Evolutionary conservation across 2,888 invertebrate genomes (phyloP), one percentile per base, ranked within the genome.

Genomic region (Meiosimyza platycephala): DNA sequence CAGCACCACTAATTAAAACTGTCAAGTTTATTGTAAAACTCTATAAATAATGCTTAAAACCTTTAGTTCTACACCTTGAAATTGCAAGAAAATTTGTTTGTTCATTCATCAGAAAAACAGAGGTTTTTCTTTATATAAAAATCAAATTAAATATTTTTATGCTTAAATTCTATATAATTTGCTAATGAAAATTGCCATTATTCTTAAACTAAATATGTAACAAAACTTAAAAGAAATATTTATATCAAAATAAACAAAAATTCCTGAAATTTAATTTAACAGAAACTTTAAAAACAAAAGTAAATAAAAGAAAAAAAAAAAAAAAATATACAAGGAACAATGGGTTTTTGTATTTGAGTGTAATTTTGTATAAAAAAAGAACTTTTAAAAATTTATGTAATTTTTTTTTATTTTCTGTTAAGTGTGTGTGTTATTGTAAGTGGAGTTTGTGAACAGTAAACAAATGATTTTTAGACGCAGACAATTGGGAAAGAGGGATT

Each of bases 381-480:
- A 72, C 57, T 73, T 57, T 59, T 22, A 28, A 13, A 55, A 55
- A 15, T 15, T 64, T 6, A 60, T 40, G 22, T 55, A n/a, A 9
- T 55, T 50, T 62, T 55, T 50, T 62, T 72, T 65, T 59, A 60
- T 62, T 66, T 65, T 22, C 59, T 72, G 73, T 66, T 67, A 78
- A 72, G 76, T 80, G 78, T 83, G 78, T 74, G 64, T 69, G 71
- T 73, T 75, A 73, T 72, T 75, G 74, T 72, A 76, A 75, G 74
- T 63, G 70, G 74, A 83, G 40, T 40, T 83, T 80, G 83, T 82
- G 83, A 85, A 85, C 85, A 85, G 83, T 84, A 85, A 90, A 91
- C 92, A 91, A 92, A 92, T 93, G 92, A 90, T 81, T 82, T 92
- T 82, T 92, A 91, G 93, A 93, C 93, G 93, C 91, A 93, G 92